Percentiles rank a stretch among this genome's conserved stretches.
Evolutionary conservation across 2,113 vertebrate genomes (phyloP).

Genomic region (Ginglymostoma cirratum): DNA sequence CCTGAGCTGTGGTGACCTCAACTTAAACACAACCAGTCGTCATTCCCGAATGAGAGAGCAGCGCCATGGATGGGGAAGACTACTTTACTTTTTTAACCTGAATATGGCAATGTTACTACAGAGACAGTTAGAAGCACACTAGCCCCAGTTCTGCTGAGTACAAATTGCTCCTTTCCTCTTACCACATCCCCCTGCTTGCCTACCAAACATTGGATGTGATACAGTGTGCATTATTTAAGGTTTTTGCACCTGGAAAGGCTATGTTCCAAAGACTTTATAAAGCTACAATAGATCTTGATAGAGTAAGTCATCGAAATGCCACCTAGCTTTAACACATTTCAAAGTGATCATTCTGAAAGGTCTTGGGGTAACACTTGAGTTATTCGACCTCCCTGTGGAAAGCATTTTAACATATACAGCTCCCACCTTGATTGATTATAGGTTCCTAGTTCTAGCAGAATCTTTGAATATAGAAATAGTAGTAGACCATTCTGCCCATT

Average conservation of each 20-base stretch:
- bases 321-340: background rate
- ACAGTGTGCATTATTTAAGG: background rate
- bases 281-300: background rate
- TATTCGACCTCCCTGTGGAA: background rate
- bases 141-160: too few relatives aligned
- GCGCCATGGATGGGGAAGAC: too few relatives aligned
- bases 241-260: background rate
- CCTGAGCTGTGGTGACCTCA: too few relatives aligned
- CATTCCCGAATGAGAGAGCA: too few relatives aligned
- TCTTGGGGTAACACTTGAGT: background rate
- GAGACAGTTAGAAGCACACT: too few relatives aligned
- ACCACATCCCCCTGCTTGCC: background rate
- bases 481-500: too few relatives aligned
- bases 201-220: background rate
- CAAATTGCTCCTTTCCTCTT: too few relatives aligned
- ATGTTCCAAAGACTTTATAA: background rate
- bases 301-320: background rate
- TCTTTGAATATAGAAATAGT: background rate
- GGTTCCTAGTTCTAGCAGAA: background rate
- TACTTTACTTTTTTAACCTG: too few relatives aligned
- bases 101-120: too few relatives aligned
- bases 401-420: background rate
- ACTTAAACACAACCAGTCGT: too few relatives aligned
- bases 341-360: background rate
- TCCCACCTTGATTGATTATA: background rate